Evolutionary conservation across 2,113 vertebrate genomes (phyloP).

Genomic region (Strix uralensis): DNA sequence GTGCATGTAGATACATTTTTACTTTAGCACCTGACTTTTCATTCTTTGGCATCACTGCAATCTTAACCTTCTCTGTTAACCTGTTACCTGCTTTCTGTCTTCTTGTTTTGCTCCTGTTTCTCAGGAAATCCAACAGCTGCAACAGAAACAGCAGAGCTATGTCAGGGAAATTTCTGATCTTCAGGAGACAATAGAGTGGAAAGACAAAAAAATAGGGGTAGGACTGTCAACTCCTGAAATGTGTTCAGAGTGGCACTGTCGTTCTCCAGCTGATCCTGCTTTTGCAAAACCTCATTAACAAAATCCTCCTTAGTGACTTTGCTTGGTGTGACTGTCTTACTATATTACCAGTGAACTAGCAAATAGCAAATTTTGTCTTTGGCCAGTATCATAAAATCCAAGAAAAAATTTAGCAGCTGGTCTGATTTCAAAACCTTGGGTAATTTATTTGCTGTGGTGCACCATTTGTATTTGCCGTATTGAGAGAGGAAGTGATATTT

Average conservation of each 20-base stretch:
- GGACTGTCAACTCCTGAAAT: constrained; percentile 26
- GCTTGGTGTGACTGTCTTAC: background rate
- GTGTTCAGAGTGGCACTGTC: background rate
- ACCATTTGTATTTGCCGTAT: background rate
- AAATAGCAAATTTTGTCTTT: background rate
- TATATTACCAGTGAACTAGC: background rate
- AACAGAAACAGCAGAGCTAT: constrained; percentile 85
- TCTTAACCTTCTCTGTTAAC: constrained; percentile 36
- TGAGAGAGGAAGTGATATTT: constrained; percentile 12
- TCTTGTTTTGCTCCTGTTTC: constrained; percentile 44
- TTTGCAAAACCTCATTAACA: background rate
- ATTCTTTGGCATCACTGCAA: constrained; percentile 21
- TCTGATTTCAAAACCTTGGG: background rate
- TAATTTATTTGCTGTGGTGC: background rate
- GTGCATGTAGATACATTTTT: background rate
- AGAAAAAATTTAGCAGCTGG: constrained; percentile 13
- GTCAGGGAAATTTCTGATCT: constrained; percentile 89
- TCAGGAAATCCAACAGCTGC: constrained; percentile 87
- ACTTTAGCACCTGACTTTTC: background rate
- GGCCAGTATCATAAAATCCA: background rate
- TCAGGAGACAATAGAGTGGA: constrained; percentile 95
- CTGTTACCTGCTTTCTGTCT: constrained; percentile 61
- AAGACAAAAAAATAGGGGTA: constrained; percentile 94
- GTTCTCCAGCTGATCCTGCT: background rate
- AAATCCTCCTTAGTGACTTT: background rate